Conservation (phyloP, 1,140 invertebrate genomes). For the Aradophagus sp. region DNA sequence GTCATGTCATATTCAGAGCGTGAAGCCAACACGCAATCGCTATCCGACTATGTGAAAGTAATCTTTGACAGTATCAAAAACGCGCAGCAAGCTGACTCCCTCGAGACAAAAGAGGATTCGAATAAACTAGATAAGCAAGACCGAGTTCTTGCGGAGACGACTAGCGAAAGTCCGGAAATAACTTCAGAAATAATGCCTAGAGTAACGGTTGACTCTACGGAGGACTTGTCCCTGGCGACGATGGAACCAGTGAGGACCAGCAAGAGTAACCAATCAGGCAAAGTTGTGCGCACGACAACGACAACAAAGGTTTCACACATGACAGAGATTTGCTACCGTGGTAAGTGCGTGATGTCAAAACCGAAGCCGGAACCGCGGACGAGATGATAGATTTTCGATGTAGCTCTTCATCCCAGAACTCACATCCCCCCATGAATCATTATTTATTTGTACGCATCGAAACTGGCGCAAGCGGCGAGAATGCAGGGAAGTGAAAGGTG, state of each 20-base stretch:
- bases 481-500: conserved; percentile 12
- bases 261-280: conserved; percentile 70
- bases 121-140: conserved; percentile 49
- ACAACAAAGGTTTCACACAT: conserved; percentile 88
- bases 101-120: conserved; percentile 35
- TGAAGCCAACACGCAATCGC: conserved; percentile 53
- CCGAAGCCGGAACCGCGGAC: conserved; percentile 66
- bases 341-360: conserved; percentile 86
- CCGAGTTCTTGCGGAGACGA: conserved; percentile 16
- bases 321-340: conserved; percentile 90
- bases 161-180: conserved; percentile 5
- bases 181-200: not conserved
- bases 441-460: conserved; percentile 48
- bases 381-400: conserved; percentile 34
- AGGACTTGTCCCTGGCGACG: conserved; percentile 37
- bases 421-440: conserved; percentile 40
- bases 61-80: conserved; percentile 72
- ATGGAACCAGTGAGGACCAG: conserved; percentile 32
- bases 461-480: conserved; percentile 14
- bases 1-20: conserved; percentile 31
- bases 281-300: conserved; percentile 81
- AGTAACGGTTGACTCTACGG: not conserved
- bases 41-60: conserved; percentile 70
- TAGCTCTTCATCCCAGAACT: conserved; percentile 1
- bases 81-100: conserved; percentile 56